Evolutionary conservation across 2,888 invertebrate genomes (phyloP).

Genomic region (Physocephala rufipes): DNA sequence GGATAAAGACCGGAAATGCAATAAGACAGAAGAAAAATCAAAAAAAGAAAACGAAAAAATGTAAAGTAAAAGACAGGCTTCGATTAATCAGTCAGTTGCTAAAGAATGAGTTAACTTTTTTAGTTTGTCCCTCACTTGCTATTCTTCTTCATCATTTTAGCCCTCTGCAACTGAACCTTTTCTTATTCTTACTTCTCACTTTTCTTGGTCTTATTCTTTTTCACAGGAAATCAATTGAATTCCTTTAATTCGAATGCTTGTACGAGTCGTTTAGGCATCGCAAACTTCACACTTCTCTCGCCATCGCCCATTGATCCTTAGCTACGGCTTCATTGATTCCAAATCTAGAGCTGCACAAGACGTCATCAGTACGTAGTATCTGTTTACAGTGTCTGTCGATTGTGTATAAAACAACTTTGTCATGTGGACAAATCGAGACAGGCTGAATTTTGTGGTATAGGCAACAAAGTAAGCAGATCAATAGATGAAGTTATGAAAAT

Average conservation of each 20-base stretch:
- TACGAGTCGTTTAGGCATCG: background rate
- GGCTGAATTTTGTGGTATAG: too few relatives aligned
- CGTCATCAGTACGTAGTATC: too few relatives aligned
- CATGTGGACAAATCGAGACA: too few relatives aligned
- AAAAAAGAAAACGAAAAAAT: too few relatives aligned
- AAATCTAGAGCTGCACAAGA: too few relatives aligned
- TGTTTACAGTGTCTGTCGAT: too few relatives aligned
- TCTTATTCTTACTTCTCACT: background rate
- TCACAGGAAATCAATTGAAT: slow-evolving; percentile 36
- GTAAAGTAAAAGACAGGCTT: background rate
- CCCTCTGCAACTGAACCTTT: background rate
- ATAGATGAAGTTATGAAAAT: too few relatives aligned
- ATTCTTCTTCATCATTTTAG: background rate
- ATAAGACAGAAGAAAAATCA: background rate
- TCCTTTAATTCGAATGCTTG: slow-evolving; percentile 14
- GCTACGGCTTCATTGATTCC: too few relatives aligned
- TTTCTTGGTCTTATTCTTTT: background rate
- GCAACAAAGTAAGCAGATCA: too few relatives aligned
- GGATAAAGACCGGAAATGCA: background rate
- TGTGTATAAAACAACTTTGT: too few relatives aligned
- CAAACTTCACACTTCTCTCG: too few relatives aligned
- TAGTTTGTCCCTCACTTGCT: background rate
- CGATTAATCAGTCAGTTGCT: background rate
- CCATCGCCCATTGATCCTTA: too few relatives aligned
- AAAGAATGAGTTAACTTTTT: background rate